phyloP scores from a whole-genome alignment of 1,140 invertebrate genomes.

The Lamellibrachia luymesi region DNA sequence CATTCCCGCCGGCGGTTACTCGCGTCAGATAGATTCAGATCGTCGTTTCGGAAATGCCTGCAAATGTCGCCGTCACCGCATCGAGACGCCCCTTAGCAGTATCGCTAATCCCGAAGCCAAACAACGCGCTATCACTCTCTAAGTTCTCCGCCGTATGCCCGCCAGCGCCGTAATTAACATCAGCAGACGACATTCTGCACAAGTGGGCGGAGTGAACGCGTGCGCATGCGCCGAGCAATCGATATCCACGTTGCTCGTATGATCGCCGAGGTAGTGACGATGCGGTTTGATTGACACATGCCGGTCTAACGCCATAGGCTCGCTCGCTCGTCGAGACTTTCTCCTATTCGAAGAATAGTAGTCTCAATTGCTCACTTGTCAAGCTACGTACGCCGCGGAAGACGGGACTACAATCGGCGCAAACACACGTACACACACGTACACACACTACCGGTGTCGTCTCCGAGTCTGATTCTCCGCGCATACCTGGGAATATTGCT shows the following conservation, averaged over 20 bases:
- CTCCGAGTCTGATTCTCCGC: neutral
- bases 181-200: neutral
- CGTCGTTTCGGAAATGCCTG: neutral
- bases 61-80: neutral
- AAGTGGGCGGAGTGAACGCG: neutral
- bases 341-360: neutral
- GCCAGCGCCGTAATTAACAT: neutral
- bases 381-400: neutral
- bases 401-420: neutral
- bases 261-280: neutral
- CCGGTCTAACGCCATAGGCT: neutral
- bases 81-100: neutral
- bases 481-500: neutral
- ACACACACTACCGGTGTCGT: neutral
- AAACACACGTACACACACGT: neutral
- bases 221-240: neutral
- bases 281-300: neutral
- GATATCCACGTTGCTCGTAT: neutral
- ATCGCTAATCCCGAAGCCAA: neutral
- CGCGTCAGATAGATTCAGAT: neutral
- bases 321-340: neutral
- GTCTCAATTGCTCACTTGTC: slow-evolving; percentile 4
- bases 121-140: neutral
- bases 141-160: neutral
- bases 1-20: neutral